phyloP scores from a whole-genome alignment of 2,888 invertebrate species.

The Ophioninae sp. region DNA sequence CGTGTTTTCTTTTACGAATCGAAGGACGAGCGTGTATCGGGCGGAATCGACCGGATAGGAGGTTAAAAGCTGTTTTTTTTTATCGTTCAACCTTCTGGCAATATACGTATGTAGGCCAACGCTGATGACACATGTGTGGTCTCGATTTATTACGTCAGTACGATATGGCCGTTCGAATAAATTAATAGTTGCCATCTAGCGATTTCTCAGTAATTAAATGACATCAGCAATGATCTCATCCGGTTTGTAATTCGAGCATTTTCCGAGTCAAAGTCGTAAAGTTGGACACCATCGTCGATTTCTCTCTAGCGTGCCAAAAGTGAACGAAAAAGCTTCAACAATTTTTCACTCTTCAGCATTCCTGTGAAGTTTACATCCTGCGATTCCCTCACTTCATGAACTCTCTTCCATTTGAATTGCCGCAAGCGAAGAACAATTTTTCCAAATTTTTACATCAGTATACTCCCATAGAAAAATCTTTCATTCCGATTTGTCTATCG shows the following conservation, averaged over 20 bases:
- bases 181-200: constrained; percentile 22
- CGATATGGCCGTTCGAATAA: constrained; percentile 33
- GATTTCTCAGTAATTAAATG: constrained; percentile 21
- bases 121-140: constrained; percentile 1
- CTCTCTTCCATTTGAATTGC: too few species aligned
- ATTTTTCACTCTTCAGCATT: background rate
- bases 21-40: background rate
- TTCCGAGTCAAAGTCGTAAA: background rate
- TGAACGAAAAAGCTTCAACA: background rate
- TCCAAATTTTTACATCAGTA: too few species aligned
- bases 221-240: background rate
- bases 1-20: background rate
- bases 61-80: constrained; percentile 3
- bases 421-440: too few species aligned
- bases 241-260: background rate
- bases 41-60: background rate
- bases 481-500: too few species aligned
- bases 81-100: constrained; percentile 1
- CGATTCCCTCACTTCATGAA: too few species aligned
- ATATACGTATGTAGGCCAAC: constrained; percentile 13
- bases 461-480: too few species aligned
- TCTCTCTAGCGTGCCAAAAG: background rate
- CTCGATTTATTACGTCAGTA: constrained; percentile 18
- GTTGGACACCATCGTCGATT: constrained; percentile 13
- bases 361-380: too few species aligned